phyloP scores from a whole-genome alignment of 1,140 invertebrate genomes.

The Drosophila willistoni region DNA sequence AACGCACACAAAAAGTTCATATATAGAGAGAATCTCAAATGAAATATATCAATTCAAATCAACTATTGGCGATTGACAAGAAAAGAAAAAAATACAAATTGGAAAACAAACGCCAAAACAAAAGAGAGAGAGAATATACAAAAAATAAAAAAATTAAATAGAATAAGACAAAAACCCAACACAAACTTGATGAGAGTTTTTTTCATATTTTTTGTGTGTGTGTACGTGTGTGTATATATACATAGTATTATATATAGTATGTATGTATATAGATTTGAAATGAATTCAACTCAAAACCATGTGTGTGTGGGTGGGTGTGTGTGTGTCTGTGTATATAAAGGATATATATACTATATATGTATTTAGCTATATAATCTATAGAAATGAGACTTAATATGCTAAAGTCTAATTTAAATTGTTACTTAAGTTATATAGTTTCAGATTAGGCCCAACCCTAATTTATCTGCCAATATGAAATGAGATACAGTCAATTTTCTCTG shows the following conservation, averaged over 20 bases:
- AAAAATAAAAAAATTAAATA: neutral
- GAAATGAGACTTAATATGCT: constrained; percentile 6
- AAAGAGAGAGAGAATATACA: constrained; percentile 37
- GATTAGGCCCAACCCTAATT: constrained; percentile 13
- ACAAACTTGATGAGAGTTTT: constrained; percentile 3
- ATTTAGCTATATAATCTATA: constrained; percentile 5
- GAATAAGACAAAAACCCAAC: neutral
- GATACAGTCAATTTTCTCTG: neutral
- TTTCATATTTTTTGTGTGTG: constrained; percentile 27
- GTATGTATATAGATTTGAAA: neutral
- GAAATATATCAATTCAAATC: constrained; percentile 76
- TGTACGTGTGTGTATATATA: neutral
- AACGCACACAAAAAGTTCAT: constrained; percentile 66
- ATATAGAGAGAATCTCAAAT: constrained; percentile 73
- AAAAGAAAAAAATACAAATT: neutral
- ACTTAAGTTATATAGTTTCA: constrained; percentile 1
- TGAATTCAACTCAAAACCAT: neutral
- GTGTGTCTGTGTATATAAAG: neutral
- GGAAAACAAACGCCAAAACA: no score
- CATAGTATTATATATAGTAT: no score
- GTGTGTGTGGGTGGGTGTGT: neutral
- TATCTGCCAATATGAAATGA: neutral
- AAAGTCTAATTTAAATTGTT: neutral
- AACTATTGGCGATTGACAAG: constrained; percentile 44
- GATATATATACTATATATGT: neutral